Conservation (phyloP, 2,113 vertebrate genomes). For the Motacilla tschutschensis region DNA sequence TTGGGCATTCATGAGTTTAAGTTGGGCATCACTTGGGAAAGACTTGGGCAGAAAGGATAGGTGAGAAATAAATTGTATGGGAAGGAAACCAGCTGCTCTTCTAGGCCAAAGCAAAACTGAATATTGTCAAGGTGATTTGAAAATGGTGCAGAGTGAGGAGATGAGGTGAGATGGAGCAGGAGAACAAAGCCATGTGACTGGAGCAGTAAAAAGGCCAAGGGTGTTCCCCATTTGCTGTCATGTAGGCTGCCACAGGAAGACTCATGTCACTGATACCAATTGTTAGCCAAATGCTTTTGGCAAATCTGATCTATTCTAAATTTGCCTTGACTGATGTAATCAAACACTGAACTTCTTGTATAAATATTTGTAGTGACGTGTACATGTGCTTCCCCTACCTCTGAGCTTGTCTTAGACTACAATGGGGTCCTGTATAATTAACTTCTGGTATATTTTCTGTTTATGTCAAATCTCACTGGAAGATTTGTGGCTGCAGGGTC, state of each 20-base stretch:
- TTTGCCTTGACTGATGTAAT: constrained; percentile 21
- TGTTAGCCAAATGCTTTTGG: not conserved
- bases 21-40: not conserved
- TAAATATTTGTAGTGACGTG: not conserved
- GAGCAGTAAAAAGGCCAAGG: not conserved
- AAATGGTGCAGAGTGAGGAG: not conserved
- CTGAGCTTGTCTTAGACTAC: not conserved
- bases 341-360: constrained; percentile 12
- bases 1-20: not conserved
- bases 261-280: not conserved
- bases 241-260: not conserved
- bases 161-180: not conserved
- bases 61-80: not conserved
- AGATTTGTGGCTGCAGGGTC: not conserved
- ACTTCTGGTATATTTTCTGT: not conserved
- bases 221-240: accelerated
- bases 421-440: not conserved
- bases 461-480: not conserved
- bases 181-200: accelerated
- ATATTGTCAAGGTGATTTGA: not conserved
- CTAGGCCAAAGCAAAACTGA: not conserved
- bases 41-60: not conserved
- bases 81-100: not conserved
- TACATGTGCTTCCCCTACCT: not conserved
- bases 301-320: not conserved